Percentiles rank a stretch among this genome's conserved stretches.
These are phyloP conservation scores for Cottus gobio DNA, from an alignment of 2,113 vertebrate genomes.

Conservation along the genomic window DNA sequence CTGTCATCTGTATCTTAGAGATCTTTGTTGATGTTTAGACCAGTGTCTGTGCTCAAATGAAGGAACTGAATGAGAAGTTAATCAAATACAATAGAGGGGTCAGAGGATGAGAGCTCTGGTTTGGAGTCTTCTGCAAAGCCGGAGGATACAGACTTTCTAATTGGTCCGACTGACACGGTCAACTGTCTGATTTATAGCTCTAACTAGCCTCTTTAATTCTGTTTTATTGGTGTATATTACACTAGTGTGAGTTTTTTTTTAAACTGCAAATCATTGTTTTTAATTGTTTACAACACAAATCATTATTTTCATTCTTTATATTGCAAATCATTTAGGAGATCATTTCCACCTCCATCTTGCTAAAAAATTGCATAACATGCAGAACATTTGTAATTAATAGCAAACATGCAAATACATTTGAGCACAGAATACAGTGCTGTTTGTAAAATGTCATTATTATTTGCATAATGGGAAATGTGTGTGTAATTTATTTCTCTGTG, in stretches of 20 bases:
- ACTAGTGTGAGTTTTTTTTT: background rate
- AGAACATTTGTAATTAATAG: background rate
- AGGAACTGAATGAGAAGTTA: constrained; percentile 7
- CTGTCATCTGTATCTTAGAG: constrained; percentile 49
- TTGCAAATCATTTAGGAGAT: background rate
- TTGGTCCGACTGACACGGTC: constrained; percentile 43
- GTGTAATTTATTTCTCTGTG: background rate
- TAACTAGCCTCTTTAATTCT: background rate
- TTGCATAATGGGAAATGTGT: background rate
- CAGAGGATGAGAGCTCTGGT: constrained; percentile 21
- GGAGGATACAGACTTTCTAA: constrained; percentile 36
- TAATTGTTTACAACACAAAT: background rate
- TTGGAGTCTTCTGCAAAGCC: constrained; percentile 15
- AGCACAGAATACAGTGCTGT: background rate
- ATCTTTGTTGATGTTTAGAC: constrained; percentile 50
- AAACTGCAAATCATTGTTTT: background rate
- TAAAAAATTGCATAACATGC: background rate
- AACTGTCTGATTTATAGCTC: constrained; percentile 41
- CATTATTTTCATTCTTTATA: background rate
- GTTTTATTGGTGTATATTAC: constrained; percentile 19
- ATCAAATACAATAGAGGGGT: constrained; percentile 24
- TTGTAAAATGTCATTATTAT: background rate
- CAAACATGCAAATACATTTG: too few species aligned
- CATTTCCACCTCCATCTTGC: background rate
- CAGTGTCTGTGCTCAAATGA: constrained; percentile 15